Percentiles rank a stretch among this genome's conserved stretches.
Conservation (phyloP, 2,113 vertebrate genomes). For the Leptobrachium leishanense region DNA sequence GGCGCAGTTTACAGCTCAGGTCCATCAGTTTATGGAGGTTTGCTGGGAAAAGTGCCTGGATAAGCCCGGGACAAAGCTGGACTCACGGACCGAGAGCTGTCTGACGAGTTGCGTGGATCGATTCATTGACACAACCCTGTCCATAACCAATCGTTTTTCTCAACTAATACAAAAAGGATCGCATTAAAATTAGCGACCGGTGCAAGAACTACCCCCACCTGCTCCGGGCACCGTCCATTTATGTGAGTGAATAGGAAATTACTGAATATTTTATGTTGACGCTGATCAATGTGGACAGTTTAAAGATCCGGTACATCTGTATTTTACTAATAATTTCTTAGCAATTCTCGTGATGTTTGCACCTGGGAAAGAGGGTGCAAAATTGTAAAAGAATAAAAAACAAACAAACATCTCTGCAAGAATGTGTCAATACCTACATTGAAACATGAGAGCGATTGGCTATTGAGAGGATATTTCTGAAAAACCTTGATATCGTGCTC, state of each 20-base stretch:
- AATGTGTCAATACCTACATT: no score
- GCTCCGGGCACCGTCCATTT: no score
- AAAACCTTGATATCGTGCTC: no score
- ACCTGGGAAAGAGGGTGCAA: background rate
- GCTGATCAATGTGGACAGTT: no score
- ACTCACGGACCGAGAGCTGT: slow-evolving; percentile 82
- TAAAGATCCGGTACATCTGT: no score
- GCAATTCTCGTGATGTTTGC: background rate
- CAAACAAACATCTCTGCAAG: no score
- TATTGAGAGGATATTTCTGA: no score
- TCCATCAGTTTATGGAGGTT: slow-evolving; percentile 86
- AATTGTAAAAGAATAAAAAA: no score
- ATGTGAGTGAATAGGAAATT: no score
- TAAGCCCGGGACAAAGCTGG: slow-evolving; percentile 79
- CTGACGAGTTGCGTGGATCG: slow-evolving; percentile 85
- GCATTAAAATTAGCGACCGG: slow-evolving; percentile 43
- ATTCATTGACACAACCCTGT: slow-evolving; percentile 87
- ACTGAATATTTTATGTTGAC: no score
- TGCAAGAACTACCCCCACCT: background rate
- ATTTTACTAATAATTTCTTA: no score
- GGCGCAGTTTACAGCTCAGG: slow-evolving; percentile 86
- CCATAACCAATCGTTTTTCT: slow-evolving; percentile 84
- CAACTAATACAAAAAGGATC: slow-evolving; percentile 87
- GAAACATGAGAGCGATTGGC: no score
- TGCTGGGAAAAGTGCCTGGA: slow-evolving; percentile 93